A percentile compares a stretch with the other conserved stretches of the same genome.
Evolutionary conservation across 2,888 invertebrate genomes (phyloP).

Genomic region (Rapana venosa): DNA sequence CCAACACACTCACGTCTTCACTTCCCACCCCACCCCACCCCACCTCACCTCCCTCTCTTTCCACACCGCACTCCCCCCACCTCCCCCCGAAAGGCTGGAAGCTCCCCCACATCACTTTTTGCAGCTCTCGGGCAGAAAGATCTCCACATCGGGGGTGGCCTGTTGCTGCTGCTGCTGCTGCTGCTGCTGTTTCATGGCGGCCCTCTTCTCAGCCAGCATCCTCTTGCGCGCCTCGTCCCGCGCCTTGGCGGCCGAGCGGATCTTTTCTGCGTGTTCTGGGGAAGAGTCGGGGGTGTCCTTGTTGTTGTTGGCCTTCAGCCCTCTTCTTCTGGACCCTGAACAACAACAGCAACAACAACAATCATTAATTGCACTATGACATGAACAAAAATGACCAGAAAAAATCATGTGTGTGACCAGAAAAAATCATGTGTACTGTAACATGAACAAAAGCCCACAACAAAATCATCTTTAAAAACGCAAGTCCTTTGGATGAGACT

Average conservation of each 20-base stretch:
- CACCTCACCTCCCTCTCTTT: not conserved
- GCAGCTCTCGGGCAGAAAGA: conserved; percentile 54
- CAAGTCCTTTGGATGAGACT: no score
- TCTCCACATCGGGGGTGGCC: conserved; percentile 54
- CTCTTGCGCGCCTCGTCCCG: conserved; percentile 85
- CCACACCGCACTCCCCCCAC: not conserved
- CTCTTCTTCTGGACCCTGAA: conserved; percentile 65
- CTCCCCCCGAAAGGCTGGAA: not conserved
- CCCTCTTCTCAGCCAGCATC: conserved; percentile 87
- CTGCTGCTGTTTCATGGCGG: conserved; percentile 77
- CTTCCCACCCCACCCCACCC: not conserved
- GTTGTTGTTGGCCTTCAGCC: conserved; percentile 60
- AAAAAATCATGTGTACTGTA: not conserved
- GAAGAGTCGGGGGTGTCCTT: conserved; percentile 72
- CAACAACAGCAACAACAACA: not conserved
- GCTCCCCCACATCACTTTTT: conserved; percentile 16
- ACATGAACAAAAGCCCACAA: no score
- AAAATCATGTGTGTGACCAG: not conserved
- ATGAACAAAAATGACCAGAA: not conserved
- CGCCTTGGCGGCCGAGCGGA: conserved; percentile 74
- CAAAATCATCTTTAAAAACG: no score
- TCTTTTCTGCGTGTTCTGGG: conserved; percentile 68
- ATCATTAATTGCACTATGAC: not conserved
- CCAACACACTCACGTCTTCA: not conserved
- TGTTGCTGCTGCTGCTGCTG: conserved; percentile 42